Conservation (phyloP, 2,113 vertebrate genomes). For the Grus americana region DNA sequence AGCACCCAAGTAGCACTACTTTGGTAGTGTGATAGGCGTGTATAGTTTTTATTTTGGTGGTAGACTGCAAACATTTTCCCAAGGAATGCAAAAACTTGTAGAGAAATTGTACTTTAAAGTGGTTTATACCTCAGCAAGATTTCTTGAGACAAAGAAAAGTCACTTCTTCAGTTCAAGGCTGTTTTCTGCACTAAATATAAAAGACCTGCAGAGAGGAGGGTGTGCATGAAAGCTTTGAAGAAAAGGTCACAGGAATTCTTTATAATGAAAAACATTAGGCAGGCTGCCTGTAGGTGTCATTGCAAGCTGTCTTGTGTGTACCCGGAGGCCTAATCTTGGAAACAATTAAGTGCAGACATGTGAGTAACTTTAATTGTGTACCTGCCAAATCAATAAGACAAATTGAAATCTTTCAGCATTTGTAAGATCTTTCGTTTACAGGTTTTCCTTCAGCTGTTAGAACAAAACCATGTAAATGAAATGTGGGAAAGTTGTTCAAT, state of each 20-base stretch:
- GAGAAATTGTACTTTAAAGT: not conserved
- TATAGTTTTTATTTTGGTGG: not conserved
- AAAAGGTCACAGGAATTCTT: constrained; percentile 35
- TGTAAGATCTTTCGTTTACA: not conserved
- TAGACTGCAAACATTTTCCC: not conserved
- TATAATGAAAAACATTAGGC: not conserved
- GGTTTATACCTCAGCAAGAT: not conserved
- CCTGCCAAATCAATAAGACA: not conserved
- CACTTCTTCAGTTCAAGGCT: constrained; percentile 19
- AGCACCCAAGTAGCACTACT: not conserved
- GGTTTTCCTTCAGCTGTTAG: not conserved
- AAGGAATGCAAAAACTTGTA: not conserved
- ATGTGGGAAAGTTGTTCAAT: not conserved
- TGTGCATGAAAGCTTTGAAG: constrained; percentile 19
- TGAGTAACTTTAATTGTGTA: constrained; percentile 6
- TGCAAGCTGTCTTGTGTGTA: not conserved
- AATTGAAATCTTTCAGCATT: not conserved
- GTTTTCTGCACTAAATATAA: not conserved
- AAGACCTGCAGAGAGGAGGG: not conserved
- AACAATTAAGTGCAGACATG: constrained; percentile 10
- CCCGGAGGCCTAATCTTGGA: not conserved
- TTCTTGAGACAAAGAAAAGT: constrained; percentile 31
- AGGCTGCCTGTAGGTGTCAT: constrained; percentile 33
- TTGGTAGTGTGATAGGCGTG: not conserved
- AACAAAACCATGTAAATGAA: not conserved